Percentiles rank a stretch among this genome's conserved stretches.
phyloP scores from a whole-genome alignment of 2,888 invertebrate species.

The Lasioglossum zephyrum region DNA sequence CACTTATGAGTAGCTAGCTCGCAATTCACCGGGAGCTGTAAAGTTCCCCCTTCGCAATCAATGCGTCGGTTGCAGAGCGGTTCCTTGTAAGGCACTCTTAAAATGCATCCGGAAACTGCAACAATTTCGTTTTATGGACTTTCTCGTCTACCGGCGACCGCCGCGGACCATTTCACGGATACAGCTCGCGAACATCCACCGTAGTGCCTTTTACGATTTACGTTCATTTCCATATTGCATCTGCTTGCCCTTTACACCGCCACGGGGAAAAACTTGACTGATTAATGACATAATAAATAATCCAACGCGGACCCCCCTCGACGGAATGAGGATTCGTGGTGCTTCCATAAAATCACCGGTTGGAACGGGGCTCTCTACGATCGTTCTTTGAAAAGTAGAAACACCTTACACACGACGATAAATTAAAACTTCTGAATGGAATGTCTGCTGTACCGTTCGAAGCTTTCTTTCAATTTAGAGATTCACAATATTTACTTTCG shows the following conservation, averaged over 20 bases:
- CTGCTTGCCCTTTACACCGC: constrained; percentile 70
- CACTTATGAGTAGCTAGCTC: constrained; percentile 1
- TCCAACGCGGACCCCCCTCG: constrained; percentile 60
- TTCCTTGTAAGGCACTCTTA: constrained; percentile 28
- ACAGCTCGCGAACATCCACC: constrained; percentile 57
- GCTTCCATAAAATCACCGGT: constrained; percentile 62
- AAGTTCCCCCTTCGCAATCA: constrained; percentile 29
- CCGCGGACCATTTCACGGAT: constrained; percentile 70
- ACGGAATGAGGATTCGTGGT: constrained; percentile 59
- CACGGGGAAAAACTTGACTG: constrained; percentile 64
- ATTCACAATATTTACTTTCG: background rate
- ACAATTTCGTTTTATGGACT: constrained; percentile 80
- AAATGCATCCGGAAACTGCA: constrained; percentile 72
- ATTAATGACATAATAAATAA: constrained; percentile 77
- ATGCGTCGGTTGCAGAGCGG: constrained; percentile 41
- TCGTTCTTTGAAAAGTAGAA: constrained; percentile 26
- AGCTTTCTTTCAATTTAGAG: background rate
- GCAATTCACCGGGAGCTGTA: constrained; percentile 29
- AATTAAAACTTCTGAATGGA: constrained; percentile 11
- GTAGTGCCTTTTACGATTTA: constrained; percentile 79
- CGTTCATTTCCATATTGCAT: constrained; percentile 78
- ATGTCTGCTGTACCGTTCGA: background rate
- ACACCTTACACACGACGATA: background rate
- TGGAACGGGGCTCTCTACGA: constrained; percentile 26
- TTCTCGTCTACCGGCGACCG: constrained; percentile 56